Evolutionary conservation across 2,888 invertebrate species (phyloP).

Genomic region (Plebejus argus): DNA sequence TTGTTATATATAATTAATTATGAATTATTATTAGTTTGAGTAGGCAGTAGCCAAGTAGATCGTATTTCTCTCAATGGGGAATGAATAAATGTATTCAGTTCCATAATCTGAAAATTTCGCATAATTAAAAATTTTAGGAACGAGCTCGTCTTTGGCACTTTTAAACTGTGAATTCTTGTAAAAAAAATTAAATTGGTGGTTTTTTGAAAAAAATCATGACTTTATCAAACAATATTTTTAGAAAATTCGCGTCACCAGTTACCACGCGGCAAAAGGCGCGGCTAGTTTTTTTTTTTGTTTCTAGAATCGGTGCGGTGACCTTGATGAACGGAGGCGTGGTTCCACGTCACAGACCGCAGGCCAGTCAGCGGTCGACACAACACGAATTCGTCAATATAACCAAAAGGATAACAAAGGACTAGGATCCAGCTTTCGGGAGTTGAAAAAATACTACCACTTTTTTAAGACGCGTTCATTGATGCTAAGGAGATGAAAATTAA

Average conservation of each 20-base stretch:
- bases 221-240: slow-evolving; percentile 4
- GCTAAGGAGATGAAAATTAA: not conserved
- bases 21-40: no score
- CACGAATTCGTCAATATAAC: not conserved
- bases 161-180: no score
- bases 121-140: no score
- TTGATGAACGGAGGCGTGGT: slow-evolving; percentile 16
- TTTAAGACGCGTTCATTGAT: not conserved
- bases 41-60: no score
- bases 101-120: no score
- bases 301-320: slow-evolving; percentile 3
- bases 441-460: not conserved
- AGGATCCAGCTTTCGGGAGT: not conserved
- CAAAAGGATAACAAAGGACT: not conserved
- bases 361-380: slow-evolving; percentile 1
- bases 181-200: no score
- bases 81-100: no score
- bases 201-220: not conserved
- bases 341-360: slow-evolving; percentile 2
- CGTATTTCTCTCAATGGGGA: no score
- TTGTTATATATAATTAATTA: no score
- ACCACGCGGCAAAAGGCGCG: not conserved
- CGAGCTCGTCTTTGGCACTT: no score
- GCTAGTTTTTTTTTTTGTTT: slow-evolving; percentile 4
- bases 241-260: slow-evolving; percentile 9